These are phyloP conservation scores for Anseranas semipalmata DNA, from an alignment of 2,113 vertebrate species.

Conservation along the genomic window DNA sequence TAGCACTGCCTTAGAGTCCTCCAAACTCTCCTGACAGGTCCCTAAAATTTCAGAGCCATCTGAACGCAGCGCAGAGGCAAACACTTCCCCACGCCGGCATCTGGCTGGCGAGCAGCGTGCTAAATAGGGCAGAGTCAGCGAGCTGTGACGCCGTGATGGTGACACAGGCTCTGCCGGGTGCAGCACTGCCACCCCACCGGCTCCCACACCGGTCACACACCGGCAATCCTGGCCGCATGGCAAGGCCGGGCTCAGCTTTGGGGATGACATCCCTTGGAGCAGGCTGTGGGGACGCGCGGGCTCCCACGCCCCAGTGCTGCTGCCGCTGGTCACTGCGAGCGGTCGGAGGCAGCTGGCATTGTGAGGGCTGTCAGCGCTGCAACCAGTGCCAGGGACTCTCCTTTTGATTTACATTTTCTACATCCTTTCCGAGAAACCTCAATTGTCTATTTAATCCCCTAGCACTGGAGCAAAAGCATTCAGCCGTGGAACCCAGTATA, in stretches of 20 bases:
- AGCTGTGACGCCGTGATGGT: background rate
- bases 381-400: constrained; percentile 6
- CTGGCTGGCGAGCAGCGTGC: background rate
- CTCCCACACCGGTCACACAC: background rate
- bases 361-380: constrained; percentile 52
- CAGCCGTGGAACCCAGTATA: constrained; percentile 28
- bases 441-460: constrained; percentile 64
- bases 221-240: background rate
- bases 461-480: constrained; percentile 49
- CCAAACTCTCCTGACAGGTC: background rate
- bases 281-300: background rate
- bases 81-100: background rate
- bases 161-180: background rate
- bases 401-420: constrained; percentile 59
- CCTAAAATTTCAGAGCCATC: background rate
- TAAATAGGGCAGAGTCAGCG: background rate
- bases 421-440: constrained; percentile 63
- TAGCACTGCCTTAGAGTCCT: background rate
- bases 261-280: background rate
- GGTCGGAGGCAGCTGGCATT: background rate
- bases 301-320: background rate
- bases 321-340: background rate
- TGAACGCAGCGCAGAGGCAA: background rate
- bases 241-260: background rate
- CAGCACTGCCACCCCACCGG: background rate